Base-by-base conservation (phyloP, 2,113 vertebrate species). In the Dolichallabes microphthalmus region DNA sequence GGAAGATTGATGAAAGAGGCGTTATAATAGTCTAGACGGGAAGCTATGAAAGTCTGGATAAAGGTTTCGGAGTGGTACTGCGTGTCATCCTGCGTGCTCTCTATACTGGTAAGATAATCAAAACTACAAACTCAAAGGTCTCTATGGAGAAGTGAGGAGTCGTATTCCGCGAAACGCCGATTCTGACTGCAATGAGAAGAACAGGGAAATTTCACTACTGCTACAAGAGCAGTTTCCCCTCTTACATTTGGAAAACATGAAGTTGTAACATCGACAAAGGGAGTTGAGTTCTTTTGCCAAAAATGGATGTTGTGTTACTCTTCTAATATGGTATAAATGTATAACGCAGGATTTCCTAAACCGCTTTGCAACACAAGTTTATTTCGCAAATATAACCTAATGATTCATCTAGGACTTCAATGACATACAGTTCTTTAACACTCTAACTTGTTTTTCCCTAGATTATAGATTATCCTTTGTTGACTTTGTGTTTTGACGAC, bases 1-100 rank as follows among this genome's bases (percentile, higher is more conserved):
- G 39, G 39, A 74, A 52, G 20, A 50, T 74, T 11, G 11, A 50
- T 13, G 71, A 52, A 52, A 14, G 1, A 45, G 32, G 10, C 12
- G 39, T 50, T 74, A 50, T 22, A 25, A 74, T 25, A 74, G 69
- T 74, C 69, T 74, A 74, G 69, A 74, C 69, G 69, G 22, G 71
- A 74, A 74, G n/a, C 71, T 25, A 52, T 74, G 71, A 74, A 74
- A 52, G 71, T 74, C 71, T 74, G 39, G 71, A 50, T 50, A 7
- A n/a, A 52, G 45, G 22, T 74, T 74, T n/a, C 22, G 2, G 39
- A n/a, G 39, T 25, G 50, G 39, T 5, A 6, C 39, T 25, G 22
- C 2, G 4, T 74, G 20, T 45, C 39, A 22, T 73, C 19, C 69
- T 73, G 27, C 19, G 68, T 71, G 35, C 19, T 69, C 30, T 8